These are phyloP conservation scores for Nothura maculosa DNA, from an alignment of 2,797 vertebrate genomes.

Conservation along the genomic window DNA sequence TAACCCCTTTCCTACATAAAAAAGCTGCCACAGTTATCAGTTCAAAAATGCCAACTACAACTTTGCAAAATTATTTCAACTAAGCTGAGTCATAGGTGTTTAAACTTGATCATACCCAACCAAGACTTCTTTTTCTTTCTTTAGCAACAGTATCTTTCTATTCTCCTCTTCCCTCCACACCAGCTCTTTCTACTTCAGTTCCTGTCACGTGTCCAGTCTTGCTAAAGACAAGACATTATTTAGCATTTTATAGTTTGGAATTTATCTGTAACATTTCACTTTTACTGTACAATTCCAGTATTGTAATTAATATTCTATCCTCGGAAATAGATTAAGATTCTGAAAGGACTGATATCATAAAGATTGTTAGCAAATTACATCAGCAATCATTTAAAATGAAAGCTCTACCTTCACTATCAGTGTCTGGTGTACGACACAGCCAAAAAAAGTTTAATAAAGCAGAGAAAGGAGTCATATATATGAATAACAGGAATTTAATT, in stretches of 20 bases:
- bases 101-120: neutral
- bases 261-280: neutral
- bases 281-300: neutral
- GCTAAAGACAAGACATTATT: neutral
- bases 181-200: neutral
- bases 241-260: neutral
- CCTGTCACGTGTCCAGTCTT: too few relatives aligned
- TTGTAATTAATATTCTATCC: neutral
- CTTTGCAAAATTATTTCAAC: neutral
- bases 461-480: neutral
- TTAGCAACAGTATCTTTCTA: neutral
- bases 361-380: neutral
- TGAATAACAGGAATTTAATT: neutral
- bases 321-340: neutral
- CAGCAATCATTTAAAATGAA: neutral
- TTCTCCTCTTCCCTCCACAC: neutral
- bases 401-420: neutral
- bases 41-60: neutral
- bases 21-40: neutral
- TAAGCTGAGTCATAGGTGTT: neutral
- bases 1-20: neutral
- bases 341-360: neutral
- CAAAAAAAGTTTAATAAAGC: neutral
- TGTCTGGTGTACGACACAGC: neutral
- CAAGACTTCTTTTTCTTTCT: neutral